phyloP scores from a whole-genome alignment of 2,797 vertebrate species.

The Podarcis siculus region DNA sequence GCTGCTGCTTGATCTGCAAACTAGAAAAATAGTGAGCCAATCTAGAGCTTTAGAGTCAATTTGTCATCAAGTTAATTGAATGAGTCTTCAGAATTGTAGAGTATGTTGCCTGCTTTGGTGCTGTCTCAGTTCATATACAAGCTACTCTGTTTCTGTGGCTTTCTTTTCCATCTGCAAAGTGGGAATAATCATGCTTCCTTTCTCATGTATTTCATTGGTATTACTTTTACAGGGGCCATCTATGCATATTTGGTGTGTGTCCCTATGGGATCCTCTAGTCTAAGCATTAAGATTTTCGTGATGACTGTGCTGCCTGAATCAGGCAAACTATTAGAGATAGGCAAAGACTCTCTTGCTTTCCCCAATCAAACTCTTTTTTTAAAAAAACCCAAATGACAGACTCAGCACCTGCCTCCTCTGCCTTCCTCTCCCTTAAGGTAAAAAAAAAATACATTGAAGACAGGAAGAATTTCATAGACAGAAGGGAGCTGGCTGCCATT shows the following conservation, averaged over 20 bases:
- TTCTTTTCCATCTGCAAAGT: constrained; percentile 31
- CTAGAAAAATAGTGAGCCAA: constrained; percentile 39
- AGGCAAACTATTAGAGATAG: not conserved
- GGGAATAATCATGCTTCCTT: not conserved
- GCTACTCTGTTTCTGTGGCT: constrained; percentile 17
- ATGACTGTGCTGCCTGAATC: not conserved
- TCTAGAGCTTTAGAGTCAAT: not conserved
- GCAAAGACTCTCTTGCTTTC: not conserved
- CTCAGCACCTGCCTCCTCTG: not conserved
- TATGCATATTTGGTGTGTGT: not conserved
- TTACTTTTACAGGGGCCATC: not conserved
- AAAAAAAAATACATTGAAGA: not conserved
- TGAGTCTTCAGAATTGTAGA: not conserved
- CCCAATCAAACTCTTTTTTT: too few relatives aligned
- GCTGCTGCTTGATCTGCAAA: constrained; percentile 37
- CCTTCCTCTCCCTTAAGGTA: not conserved
- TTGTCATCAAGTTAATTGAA: not conserved
- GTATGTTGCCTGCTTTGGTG: not conserved
- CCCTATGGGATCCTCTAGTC: not conserved
- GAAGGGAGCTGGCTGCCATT: not conserved
- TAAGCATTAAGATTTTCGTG: not conserved
- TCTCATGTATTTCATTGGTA: not conserved
- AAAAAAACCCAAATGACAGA: not conserved
- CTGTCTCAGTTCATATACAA: not conserved
- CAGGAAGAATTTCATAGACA: not conserved